Evolutionary conservation across 2,797 vertebrate genomes (phyloP), one percentile per base, ranked within the genome.

Genomic region (Coregonus ussuriensis): DNA sequence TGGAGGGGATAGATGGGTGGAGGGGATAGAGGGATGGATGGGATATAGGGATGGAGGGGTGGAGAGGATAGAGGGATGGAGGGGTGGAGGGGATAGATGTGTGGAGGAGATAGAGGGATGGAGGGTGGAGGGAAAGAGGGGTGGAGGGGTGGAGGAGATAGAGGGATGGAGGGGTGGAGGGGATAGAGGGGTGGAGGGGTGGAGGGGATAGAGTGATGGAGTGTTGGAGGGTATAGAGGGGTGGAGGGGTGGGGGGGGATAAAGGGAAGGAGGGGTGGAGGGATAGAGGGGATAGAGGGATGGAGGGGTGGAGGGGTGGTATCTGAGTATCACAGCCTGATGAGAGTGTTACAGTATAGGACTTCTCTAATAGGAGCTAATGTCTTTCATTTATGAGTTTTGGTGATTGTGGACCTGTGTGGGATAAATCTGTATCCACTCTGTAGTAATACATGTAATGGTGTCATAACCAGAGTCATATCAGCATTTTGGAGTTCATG

Each of bases 381-480:
- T 87, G 89, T 75, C 63, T 4, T 9, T 90, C 89, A 93, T 92
- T 92, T 91, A 93, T 92, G 79, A 85, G 85, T 86, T 88, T 91
- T 92, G 89, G 7, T 90, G 89, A 89, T 80, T 72, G 77, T 74
- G 66, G 87, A 89, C 89, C 88, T 83, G 83, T 72, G 81, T 87
- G 89, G 86, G 84, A 87, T 89, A 89, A 86, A 91, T 89, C 85
- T 15, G 25, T 21, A 47, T 33, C 74, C 81, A 6, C 76, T 73
- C 83, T 81, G 85, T 82, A 74, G 87, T 92, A 91, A 93, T 91
- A 86, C 89, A 83, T 53, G 86, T 94, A 93, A 93, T 93, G 92
- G 93, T 92, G 91, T 92, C 92, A 86, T 84, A 83, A 35, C 87
- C 89, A 85, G 91, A 89, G 92, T 92, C 92, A 91, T 85, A 87